These are phyloP conservation scores for Notolabrus celidotus DNA, from an alignment of 2,797 vertebrate species.

Conservation along the genomic window DNA sequence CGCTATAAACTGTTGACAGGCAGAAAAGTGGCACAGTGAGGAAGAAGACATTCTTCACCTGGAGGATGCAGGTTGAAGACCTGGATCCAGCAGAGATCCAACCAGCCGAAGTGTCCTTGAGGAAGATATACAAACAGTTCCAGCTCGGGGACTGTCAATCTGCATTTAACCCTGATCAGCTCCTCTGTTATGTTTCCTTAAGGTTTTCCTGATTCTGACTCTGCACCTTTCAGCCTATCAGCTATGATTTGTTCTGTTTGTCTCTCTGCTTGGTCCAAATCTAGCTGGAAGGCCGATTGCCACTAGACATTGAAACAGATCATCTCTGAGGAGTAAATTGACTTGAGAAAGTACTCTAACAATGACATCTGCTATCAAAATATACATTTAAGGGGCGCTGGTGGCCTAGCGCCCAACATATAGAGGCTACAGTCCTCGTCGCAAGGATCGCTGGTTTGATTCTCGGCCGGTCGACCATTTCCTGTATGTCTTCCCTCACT, in stretches of 20 bases:
- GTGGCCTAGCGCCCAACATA: too few species aligned
- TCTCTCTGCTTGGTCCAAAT: background rate
- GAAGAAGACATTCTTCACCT: conserved; percentile 34
- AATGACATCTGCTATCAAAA: too few species aligned
- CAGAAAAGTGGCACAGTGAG: conserved; percentile 31
- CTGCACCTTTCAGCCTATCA: conserved; percentile 21
- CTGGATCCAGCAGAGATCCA: conserved; percentile 10
- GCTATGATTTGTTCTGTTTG: background rate
- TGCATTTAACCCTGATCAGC: conserved; percentile 47
- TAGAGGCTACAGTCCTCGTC: too few species aligned
- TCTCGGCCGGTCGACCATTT: too few species aligned
- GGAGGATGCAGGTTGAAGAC: conserved; percentile 49
- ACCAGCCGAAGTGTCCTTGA: conserved; percentile 57
- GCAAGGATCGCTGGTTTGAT: too few species aligned
- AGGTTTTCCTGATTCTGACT: conserved; percentile 29
- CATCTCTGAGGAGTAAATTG: too few species aligned
- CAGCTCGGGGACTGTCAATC: conserved; percentile 9
- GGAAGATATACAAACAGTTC: conserved; percentile 39
- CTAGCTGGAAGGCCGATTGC: background rate
- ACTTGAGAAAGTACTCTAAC: too few species aligned
- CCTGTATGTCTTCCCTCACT: too few species aligned
- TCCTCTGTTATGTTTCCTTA: conserved; percentile 24
- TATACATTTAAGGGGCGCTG: too few species aligned
- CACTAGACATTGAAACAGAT: background rate
- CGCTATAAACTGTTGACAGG: conserved; percentile 12